phyloP scores from a whole-genome alignment of 2,888 invertebrate genomes.

The Cosmia pyralina region DNA sequence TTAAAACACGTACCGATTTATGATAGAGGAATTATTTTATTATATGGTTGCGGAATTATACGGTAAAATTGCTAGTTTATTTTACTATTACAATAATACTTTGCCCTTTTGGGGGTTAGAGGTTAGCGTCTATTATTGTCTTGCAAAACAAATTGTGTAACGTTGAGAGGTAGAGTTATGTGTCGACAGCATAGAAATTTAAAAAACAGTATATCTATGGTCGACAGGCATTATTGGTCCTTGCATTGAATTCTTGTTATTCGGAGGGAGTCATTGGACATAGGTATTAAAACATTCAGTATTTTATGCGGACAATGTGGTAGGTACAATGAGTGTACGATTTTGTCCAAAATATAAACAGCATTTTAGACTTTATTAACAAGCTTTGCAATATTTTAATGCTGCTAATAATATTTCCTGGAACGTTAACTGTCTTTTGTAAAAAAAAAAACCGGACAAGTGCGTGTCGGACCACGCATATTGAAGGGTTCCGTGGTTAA shows the following conservation, averaged over 20 bases:
- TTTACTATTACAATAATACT: conserved; percentile 26
- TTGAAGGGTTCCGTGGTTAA: too few relatives aligned
- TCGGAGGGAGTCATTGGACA: neutral
- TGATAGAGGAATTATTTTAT: conserved; percentile 48
- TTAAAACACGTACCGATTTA: conserved; percentile 41
- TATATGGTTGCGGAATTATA: conserved; percentile 44
- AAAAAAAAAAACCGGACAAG: too few relatives aligned
- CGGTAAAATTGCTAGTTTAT: conserved; percentile 31
- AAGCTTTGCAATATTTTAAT: too few relatives aligned
- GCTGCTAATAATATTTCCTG: too few relatives aligned
- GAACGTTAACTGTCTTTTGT: too few relatives aligned
- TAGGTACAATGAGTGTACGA: neutral
- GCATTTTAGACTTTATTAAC: too few relatives aligned
- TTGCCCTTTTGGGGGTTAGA: conserved; percentile 40
- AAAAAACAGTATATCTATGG: too few relatives aligned
- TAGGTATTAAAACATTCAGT: neutral
- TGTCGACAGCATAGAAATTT: too few relatives aligned
- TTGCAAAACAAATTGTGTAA: conserved; percentile 22
- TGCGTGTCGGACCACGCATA: too few relatives aligned
- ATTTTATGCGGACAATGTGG: neutral
- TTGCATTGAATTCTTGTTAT: conserved; percentile 14
- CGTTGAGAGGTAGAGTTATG: neutral
- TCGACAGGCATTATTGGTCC: neutral
- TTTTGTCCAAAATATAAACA: too few relatives aligned
- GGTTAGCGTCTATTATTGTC: conserved; percentile 26